Conservation (phyloP, 1,140 invertebrate genomes). For the Drosophila gunungcola region DNA sequence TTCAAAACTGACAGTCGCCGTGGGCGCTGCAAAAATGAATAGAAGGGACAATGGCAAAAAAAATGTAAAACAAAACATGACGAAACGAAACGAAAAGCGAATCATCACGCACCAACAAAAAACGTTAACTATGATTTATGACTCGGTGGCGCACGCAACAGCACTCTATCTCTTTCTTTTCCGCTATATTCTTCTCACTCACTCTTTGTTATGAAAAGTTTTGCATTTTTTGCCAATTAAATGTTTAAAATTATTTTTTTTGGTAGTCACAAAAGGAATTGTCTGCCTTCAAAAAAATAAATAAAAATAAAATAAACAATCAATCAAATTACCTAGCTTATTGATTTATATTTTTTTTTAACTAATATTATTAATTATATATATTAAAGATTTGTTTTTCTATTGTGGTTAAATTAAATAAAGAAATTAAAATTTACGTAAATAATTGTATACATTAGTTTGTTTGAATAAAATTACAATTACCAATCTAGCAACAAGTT, state of each 20-base stretch:
- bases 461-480: too few species aligned
- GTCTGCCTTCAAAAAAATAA: too few species aligned
- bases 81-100: conserved; percentile 32
- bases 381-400: too few species aligned
- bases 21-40: conserved; percentile 45
- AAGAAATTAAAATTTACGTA: too few species aligned
- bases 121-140: conserved; percentile 75
- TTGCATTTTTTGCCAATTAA: conserved; percentile 62
- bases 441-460: too few species aligned
- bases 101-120: conserved; percentile 40
- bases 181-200: background rate
- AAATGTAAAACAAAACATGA: conserved; percentile 16
- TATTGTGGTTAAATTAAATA: too few species aligned
- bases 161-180: background rate
- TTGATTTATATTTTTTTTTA: too few species aligned
- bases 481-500: too few species aligned
- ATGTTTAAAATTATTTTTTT: conserved; percentile 37
- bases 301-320: background rate
- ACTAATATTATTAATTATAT: too few species aligned
- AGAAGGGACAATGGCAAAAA: conserved; percentile 23
- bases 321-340: too few species aligned
- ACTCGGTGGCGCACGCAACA: conserved; percentile 22
- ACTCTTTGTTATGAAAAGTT: background rate
- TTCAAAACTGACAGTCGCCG: conserved; percentile 74
- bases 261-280: background rate